phyloP scores from a whole-genome alignment of 1,140 invertebrate genomes.

The Cheumatopsyche charites region DNA sequence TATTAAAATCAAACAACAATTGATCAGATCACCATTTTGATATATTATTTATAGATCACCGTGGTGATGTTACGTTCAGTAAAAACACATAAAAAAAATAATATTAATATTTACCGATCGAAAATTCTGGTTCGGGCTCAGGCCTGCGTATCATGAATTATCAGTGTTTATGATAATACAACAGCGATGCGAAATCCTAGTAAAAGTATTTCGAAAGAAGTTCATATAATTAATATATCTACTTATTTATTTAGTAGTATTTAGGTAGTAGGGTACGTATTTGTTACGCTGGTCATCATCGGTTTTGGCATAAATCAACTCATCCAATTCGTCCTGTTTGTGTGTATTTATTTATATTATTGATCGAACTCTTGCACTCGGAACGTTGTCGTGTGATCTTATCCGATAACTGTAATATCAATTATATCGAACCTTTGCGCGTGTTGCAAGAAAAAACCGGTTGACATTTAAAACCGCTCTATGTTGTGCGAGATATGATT shows the following conservation, averaged over 20 bases:
- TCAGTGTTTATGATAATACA: slow-evolving; percentile 4
- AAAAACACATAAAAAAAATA: slow-evolving; percentile 6
- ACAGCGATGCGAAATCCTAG: no score
- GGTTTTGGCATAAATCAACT: no score
- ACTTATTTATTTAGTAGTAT: no score
- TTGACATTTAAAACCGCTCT: slow-evolving; percentile 35
- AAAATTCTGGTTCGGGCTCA: background rate
- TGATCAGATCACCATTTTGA: no score
- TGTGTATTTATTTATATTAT: background rate
- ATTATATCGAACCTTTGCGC: slow-evolving; percentile 30
- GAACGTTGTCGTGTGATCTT: slow-evolving; percentile 4
- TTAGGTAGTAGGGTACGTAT: no score
- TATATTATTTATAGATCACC: slow-evolving; percentile 20
- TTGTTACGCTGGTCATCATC: no score
- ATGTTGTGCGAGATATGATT: slow-evolving; percentile 4
- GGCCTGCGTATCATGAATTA: no score
- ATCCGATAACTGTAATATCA: slow-evolving; percentile 31
- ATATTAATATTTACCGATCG: slow-evolving; percentile 23
- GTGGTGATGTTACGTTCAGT: slow-evolving; percentile 23
- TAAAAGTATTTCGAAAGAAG: no score
- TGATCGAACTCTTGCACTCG: background rate
- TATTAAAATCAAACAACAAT: no score
- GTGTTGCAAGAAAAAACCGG: slow-evolving; percentile 19
- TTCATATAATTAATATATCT: no score
- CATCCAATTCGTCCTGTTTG: background rate